Evolutionary conservation across 2,797 vertebrate genomes (phyloP), one percentile per base, ranked within the genome.

Genomic region (Pogoniulus pusillus): DNA sequence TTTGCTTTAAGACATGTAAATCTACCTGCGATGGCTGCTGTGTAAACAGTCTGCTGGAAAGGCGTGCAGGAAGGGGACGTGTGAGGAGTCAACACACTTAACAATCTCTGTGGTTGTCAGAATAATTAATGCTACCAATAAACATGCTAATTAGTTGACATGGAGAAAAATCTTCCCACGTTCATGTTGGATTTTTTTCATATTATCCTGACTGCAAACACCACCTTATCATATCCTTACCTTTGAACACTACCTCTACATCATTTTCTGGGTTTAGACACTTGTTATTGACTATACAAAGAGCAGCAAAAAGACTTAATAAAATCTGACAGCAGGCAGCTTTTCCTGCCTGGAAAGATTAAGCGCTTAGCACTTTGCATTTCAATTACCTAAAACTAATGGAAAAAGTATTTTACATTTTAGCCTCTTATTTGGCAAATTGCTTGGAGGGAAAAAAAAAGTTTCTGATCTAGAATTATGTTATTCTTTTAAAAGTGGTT

Each of bases 361-460:
- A 98, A 98, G 94, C 60, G 70, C 89, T 92, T 94, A 96, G 94
- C 93, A 94, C 92, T 97, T 97, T 97, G 97, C 97, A 97, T 98
- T 97, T 98, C 96, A 98, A 97, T 98, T 97, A 97, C 96, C 90
- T 95, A 95, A 97, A 97, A 97, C 96, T 97, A 98, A 97, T 97
- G 96, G 96, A 97, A 97, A 97, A 97, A 97, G 96, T 96, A 97
- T 97, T 98, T 97, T 96, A 96, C 87, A 94, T 97, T 97, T 96
- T 96, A 96, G 95, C 55, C 87, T 87, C 94, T 95, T 96, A 94
- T 95, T 95, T 95, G 93, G 91, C 92, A 96, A 97, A 96, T 83
- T 89, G 87, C 85, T 96, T 90, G 63, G 64, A 96, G 65, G 62
- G 85, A 96, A 95, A 95, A n/a, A n/a, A 95, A 69, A 88, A 95